phyloP scores from a whole-genome alignment of 1,140 invertebrate genomes.

The Drepana arcuata region DNA sequence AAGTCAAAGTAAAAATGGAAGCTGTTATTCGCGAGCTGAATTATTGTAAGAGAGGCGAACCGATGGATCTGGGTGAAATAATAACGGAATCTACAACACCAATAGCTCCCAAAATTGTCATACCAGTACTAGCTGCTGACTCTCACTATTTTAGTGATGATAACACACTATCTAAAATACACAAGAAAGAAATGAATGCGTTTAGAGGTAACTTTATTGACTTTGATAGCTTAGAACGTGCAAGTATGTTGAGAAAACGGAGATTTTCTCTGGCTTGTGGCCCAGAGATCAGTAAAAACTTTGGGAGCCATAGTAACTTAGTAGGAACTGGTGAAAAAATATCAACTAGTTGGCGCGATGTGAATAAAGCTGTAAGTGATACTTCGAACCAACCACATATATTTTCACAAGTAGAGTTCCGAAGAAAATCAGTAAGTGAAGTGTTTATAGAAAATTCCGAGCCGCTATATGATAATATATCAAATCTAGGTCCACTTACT shows the following conservation, averaged over 20 bases:
- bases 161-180: conserved; percentile 23
- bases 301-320: too few species aligned
- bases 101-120: conserved; percentile 49
- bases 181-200: conserved; percentile 24
- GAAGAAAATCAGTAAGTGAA: conserved; percentile 16
- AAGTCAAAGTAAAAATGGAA: conserved; percentile 73
- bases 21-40: conserved; percentile 73
- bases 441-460: conserved; percentile 66
- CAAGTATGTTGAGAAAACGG: conserved; percentile 46
- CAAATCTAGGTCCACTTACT: conserved; percentile 78
- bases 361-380: conserved; percentile 34
- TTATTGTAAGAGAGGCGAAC: conserved; percentile 49
- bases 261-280: conserved; percentile 55
- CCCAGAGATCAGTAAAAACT: too few species aligned
- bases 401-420: conserved; percentile 5
- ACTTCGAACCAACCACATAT: conserved; percentile 1
- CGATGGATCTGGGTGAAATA: conserved; percentile 32
- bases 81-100: conserved; percentile 28
- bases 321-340: conserved; percentile 26
- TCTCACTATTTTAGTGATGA: conserved; percentile 45
- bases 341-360: conserved; percentile 52
- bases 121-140: conserved; percentile 54
- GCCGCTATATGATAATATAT: conserved; percentile 58
- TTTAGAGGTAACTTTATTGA: conserved; percentile 58
- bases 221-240: conserved; percentile 83